Conservation (phyloP, 2,888 invertebrate species). For the Antheraea assamensis region DNA sequence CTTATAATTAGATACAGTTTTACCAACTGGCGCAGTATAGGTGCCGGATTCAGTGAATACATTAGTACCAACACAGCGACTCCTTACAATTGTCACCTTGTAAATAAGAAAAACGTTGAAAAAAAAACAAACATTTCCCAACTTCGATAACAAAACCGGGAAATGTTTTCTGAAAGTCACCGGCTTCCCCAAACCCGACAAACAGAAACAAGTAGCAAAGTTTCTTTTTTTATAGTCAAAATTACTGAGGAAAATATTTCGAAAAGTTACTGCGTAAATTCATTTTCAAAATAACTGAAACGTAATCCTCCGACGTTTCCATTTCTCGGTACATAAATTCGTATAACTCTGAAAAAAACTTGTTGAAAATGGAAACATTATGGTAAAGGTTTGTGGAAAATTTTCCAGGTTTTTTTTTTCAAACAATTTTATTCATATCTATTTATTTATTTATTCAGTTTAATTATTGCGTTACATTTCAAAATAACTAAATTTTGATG, state of each 20-base stretch:
- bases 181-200: neutral
- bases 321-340: neutral
- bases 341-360: neutral
- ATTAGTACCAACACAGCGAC: constrained; percentile 29
- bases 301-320: neutral
- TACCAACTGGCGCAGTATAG: neutral
- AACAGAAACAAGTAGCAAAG: neutral
- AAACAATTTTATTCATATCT: no score
- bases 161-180: neutral
- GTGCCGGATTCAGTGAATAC: neutral
- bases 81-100: neutral
- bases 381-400: no score
- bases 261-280: neutral
- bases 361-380: neutral
- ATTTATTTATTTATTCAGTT: no score
- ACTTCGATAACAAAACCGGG: neutral
- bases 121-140: no score
- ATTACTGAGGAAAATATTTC: neutral
- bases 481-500: no score
- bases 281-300: neutral
- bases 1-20: neutral
- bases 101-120: neutral
- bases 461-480: no score
- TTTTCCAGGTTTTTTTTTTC: no score
- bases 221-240: neutral